Evolutionary conservation across 1,140 invertebrate genomes (phyloP), one percentile per base, ranked within the genome.

Genomic region (Drosophila pachea): DNA sequence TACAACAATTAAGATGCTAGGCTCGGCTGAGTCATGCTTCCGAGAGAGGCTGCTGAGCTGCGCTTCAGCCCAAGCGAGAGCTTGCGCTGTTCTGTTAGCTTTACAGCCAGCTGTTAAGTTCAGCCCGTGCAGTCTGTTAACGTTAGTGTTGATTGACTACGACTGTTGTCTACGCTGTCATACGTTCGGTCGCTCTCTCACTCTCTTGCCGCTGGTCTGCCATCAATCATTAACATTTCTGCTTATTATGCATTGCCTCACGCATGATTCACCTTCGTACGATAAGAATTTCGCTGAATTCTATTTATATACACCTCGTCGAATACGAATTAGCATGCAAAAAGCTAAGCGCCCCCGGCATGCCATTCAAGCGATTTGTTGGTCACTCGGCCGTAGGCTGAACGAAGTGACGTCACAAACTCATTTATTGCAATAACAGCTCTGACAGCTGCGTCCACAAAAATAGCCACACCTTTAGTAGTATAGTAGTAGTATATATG

Each of bases 261-360:
- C 56, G 14, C 45, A 68, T 84, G 79, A 84, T 68, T 84, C 79
- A 81, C 76, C 79, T 76, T 86, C 63, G 32, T 33, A 45, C 58
- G 63, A 47, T 73, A 72, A 56, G 38, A 43, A 60, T 67, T 22
- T 59, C 55, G 36, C 42, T 50, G 54, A 67, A 67, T 36, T 50
- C 32, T 58, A 43, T 59, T 38, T 48, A 42, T 56, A 63, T 58
- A 50, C 36, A 50, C 36, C 54, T 58, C 50, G 52, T 38, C 16
- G 11, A 40, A 66, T 35, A 35, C 9, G 55, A 53, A 68, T 77
- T 38, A 73, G 53, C 69, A 76, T 73, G 68, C 61, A 50, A 45
- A 54, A 33, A 63, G 43, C 50, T 29, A 61, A 40, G 42, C 35
- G 64, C 36, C 54, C 49, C 50, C 54, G 49, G 45, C 31, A 36